phyloP scores from a whole-genome alignment of 2,888 invertebrate genomes.

The Cerastis leucographa region DNA sequence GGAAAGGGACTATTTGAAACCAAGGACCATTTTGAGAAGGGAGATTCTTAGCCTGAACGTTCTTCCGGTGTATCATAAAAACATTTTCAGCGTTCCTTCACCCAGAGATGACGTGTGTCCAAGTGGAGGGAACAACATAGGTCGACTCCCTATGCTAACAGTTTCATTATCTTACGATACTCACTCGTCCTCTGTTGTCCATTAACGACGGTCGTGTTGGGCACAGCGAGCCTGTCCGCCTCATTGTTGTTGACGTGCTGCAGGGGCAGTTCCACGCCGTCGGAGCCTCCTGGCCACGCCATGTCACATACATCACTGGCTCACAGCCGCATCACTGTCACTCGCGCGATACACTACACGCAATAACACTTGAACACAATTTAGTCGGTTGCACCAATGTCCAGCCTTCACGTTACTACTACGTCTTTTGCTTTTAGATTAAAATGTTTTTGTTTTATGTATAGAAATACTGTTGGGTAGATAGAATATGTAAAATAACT shows the following conservation, averaged over 20 bases:
- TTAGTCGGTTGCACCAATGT: constrained; percentile 61
- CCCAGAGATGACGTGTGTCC: neutral
- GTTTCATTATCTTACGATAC: constrained; percentile 55
- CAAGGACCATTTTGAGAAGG: no score
- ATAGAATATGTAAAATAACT: neutral
- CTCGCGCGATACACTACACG: constrained; percentile 34
- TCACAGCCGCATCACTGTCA: constrained; percentile 57
- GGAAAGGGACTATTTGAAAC: no score
- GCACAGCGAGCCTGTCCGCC: constrained; percentile 68
- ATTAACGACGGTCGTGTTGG: constrained; percentile 71
- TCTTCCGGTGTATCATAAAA: neutral
- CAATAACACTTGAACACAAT: constrained; percentile 64
- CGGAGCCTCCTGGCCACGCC: constrained; percentile 88
- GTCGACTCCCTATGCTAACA: neutral
- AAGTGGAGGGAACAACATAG: neutral
- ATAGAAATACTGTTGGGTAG: constrained; percentile 11
- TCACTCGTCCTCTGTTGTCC: constrained; percentile 74
- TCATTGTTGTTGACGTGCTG: constrained; percentile 66
- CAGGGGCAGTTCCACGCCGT: constrained; percentile 82
- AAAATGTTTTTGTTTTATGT: constrained; percentile 6
- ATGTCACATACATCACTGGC: constrained; percentile 75
- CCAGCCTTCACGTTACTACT: constrained; percentile 62
- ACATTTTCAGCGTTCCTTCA: neutral
- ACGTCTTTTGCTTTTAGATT: constrained; percentile 18
- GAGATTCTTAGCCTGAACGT: no score